Base-by-base conservation (phyloP, 1,140 invertebrate species). In the Thaumetopoea pityocampa region DNA sequence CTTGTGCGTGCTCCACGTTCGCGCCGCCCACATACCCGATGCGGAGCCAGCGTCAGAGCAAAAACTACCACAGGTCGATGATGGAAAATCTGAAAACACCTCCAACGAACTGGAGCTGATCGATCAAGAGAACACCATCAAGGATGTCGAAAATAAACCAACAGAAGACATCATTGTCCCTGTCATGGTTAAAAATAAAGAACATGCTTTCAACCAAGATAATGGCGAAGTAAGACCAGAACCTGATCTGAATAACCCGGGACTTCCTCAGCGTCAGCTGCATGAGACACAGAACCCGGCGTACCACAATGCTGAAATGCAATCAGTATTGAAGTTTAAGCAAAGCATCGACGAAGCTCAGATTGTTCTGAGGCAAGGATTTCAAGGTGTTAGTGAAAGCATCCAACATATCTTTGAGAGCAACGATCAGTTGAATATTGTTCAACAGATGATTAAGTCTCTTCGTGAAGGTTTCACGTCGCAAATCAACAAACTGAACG, bases 231-330 rank as follows among this genome's bases (percentile, higher is more conserved):
- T 50, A 6, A 37, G 72, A 18, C 36, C 63, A 0, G 45, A 64
- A 29, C 49, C 73, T 4, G 79, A 81, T 14, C 26, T 83, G n/a
- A 55, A 57, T 2, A 67, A 83, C 32, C 72, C 76, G 2, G 79
- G 77, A 6, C 51, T 41, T 10, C 79, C 74, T 1, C 79, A 83
- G 24, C 64, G 70, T 3, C 76, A 79, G 33, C 58, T 78, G 24
- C 79, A 83, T 38, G 79, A 83, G 28, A 76, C 70, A 0, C 79
- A 83, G 34, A 80, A 74, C 33, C 70, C 76, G 10, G 68, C 60
- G 26, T 53, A 55, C 33, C 68, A 58, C 34, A 26, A 45, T 3
- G 62, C 69, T 8, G 55, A 54, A 5, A 58, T 72, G 17, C 51
- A 54, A 27, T 51, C 58, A 0, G 35, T 73, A 0, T 41, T 50